Percentiles rank a stretch among this genome's conserved stretches.
phyloP scores from a whole-genome alignment of 2,113 vertebrate genomes.

The Oreochromis tanganicae region DNA sequence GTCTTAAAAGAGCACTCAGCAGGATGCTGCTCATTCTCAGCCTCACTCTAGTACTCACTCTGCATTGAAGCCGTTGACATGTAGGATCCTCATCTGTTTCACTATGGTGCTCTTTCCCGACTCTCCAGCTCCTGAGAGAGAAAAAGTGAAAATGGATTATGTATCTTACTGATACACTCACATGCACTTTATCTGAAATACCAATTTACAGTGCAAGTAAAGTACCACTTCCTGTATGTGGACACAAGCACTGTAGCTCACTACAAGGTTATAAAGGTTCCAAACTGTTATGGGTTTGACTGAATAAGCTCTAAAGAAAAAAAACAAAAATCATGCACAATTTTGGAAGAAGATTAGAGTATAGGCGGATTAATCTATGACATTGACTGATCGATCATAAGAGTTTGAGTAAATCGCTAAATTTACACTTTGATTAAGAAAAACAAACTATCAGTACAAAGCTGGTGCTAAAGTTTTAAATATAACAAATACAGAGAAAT shows the following conservation, averaged over 20 bases:
- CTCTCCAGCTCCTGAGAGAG: conserved; percentile 89
- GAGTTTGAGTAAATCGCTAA: background rate
- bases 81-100: conserved; percentile 95
- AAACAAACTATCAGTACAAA: background rate
- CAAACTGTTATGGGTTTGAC: background rate
- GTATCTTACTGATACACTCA: background rate
- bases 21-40: background rate
- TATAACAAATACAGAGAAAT: background rate
- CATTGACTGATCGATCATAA: background rate
- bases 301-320: background rate
- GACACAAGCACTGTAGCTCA: background rate
- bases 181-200: background rate
- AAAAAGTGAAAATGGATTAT: background rate
- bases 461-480: background rate
- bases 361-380: background rate
- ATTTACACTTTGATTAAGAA: background rate
- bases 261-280: background rate
- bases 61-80: conserved; percentile 98
- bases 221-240: background rate
- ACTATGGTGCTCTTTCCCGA: conserved; percentile 99
- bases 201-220: background rate
- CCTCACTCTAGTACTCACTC: conserved; percentile 79
- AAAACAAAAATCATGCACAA: background rate
- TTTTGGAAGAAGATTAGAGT: background rate
- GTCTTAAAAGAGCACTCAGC: background rate